Percentiles rank a stretch among this genome's conserved stretches.
These are phyloP conservation scores for Conus ventricosus DNA, from an alignment of 1,140 invertebrate species.

Conservation along the genomic window DNA sequence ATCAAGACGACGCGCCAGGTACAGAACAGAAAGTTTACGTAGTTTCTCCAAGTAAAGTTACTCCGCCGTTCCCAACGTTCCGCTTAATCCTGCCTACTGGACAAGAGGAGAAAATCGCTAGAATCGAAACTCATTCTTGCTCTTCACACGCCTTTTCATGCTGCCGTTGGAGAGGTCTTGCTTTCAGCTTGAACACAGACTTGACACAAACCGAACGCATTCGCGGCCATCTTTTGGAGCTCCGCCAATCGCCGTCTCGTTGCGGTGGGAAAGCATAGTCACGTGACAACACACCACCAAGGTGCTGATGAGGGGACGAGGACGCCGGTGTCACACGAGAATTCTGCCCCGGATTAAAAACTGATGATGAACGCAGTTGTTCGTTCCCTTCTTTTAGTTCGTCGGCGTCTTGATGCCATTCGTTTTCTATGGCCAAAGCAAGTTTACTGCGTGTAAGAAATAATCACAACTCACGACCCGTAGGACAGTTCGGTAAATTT, in stretches of 20 bases:
- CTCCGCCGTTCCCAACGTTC: not conserved
- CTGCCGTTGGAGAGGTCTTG: not conserved
- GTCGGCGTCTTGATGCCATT: too few species aligned
- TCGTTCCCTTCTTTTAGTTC: not conserved
- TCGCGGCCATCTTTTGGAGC: constrained; percentile 32
- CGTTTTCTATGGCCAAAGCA: not conserved
- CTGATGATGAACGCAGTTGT: not conserved
- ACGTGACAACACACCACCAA: constrained; percentile 7
- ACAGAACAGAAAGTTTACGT: not conserved
- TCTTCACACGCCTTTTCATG: not conserved
- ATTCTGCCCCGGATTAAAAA: not conserved
- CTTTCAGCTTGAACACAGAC: not conserved
- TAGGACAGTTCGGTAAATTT: too few species aligned
- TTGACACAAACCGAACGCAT: not conserved
- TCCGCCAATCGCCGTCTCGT: constrained; percentile 32
- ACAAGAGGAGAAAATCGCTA: not conserved
- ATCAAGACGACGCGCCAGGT: not conserved
- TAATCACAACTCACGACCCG: not conserved
- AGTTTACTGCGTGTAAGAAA: not conserved
- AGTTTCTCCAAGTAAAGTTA: not conserved
- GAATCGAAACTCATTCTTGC: not conserved
- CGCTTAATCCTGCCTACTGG: too few species aligned
- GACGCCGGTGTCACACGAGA: not conserved
- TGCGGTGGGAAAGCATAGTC: constrained; percentile 37
- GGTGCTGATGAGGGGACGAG: not conserved